Evolutionary conservation across 2,797 vertebrate species (phyloP), one percentile per base, ranked within the genome.

Genomic region (Gymnothorax javanicus): DNA sequence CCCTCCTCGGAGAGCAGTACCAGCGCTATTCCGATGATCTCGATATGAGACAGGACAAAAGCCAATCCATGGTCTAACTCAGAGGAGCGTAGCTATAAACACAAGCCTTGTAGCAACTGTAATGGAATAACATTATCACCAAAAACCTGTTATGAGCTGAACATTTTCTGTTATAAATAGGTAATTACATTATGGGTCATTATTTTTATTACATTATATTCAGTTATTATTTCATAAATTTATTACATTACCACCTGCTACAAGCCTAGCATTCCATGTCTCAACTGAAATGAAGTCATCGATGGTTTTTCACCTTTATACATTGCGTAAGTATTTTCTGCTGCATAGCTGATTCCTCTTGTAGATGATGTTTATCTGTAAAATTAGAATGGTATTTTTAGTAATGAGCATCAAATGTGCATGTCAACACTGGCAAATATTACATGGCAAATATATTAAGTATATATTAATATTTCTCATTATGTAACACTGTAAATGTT

Each of bases 1-100:
- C 98, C 0, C 96, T 99, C 91, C 96, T 99, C 87, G 95, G 95
- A 52, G 97, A 98, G 84, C 96, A 97, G 3, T 97, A 97, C 92
- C 95, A 95, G 71, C 93, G 94, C 59, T 99, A 99, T 90, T 96
- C 95, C 27, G 97, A 97, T 83, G 97, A 97, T 79, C 94, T 95
- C 2, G 95, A 97, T 84, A 95, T 94, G 58, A 91, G 96, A 85
- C 91, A 95, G 20, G 93, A 93, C 88, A 96, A 96, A 52, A 96
- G 94, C 20, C 97, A 97, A 88, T 97, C 96, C 77, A 92, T 95
- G 84, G 96, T 97, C 90, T 98, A 90, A 97, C 87, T 7, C 11
- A 7, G 7, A 0, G 6, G 17, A 85, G 87, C 62, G 82, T 71
- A 11, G 4, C 1, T 86, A 43, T 43, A 60, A 90, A 89, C 88